These are phyloP conservation scores for Leptinotarsa undecemlineata DNA, from an alignment of 1,140 invertebrate genomes.

Conservation along the genomic window DNA sequence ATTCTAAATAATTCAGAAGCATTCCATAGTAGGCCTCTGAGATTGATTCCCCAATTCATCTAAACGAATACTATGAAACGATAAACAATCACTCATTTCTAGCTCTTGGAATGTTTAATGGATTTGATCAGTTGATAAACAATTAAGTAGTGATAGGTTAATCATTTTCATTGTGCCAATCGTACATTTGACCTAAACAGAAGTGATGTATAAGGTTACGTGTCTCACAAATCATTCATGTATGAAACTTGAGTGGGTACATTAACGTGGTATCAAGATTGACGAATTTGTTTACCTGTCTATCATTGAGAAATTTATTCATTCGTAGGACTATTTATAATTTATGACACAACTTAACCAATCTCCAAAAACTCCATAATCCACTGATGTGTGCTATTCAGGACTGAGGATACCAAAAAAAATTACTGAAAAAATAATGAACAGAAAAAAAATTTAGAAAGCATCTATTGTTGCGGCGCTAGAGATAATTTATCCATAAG, in stretches of 20 bases:
- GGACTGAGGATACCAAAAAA: no score
- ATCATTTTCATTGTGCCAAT: background rate
- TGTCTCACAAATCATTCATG: background rate
- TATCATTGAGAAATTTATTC: background rate
- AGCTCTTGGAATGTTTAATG: background rate
- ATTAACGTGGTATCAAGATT: background rate
- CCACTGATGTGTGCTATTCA: no score
- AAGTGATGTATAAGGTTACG: background rate
- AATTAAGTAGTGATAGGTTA: background rate
- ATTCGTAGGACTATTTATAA: no score
- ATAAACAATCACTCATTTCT: background rate
- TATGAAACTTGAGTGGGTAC: background rate
- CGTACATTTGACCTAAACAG: background rate
- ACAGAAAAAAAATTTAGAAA: no score
- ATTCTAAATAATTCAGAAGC: no score
- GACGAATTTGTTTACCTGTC: background rate
- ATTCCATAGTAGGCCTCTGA: background rate
- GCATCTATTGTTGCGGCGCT: no score
- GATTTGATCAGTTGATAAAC: background rate
- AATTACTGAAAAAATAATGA: no score
- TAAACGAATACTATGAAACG: background rate
- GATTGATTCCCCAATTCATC: background rate
- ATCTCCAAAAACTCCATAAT: no score
- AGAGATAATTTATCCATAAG: no score
- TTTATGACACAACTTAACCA: no score